phyloP scores from a whole-genome alignment of 2,113 vertebrate genomes.

The Cepphus grylle region DNA sequence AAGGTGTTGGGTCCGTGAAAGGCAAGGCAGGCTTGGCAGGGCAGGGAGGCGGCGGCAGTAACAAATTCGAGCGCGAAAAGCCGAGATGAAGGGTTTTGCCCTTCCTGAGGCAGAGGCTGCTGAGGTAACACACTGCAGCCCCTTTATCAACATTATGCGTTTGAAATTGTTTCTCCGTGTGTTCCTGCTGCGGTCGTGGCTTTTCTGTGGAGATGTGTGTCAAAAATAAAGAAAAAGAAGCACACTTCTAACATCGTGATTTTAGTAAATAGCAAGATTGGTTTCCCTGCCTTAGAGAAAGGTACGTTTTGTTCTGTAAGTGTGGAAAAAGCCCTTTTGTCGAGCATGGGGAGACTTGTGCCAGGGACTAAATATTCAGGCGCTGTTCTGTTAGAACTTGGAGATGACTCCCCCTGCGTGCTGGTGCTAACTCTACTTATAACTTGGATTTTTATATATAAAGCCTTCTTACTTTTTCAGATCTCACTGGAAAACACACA shows the following conservation, averaged over 20 bases:
- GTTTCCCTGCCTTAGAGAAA: not conserved
- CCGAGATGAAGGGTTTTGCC: rapidly evolving
- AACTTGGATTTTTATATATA: not conserved
- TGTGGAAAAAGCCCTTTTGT: rapidly evolving
- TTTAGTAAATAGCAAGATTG: rapidly evolving
- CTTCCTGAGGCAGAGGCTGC: not conserved
- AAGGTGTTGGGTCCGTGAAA: rapidly evolving
- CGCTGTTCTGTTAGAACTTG: rapidly evolving
- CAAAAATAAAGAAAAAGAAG: not conserved
- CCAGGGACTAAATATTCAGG: rapidly evolving
- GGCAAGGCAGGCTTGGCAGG: not conserved
- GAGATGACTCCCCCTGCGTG: rapidly evolving
- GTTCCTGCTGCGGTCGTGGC: rapidly evolving
- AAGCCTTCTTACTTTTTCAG: not conserved
- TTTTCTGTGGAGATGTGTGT: not conserved
- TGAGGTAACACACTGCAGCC: not conserved
- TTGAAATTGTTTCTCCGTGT: rapidly evolving
- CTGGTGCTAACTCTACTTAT: rapidly evolving
- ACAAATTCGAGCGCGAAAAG: rapidly evolving
- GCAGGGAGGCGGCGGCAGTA: not conserved
- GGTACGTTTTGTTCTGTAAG: rapidly evolving
- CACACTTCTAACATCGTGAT: rapidly evolving
- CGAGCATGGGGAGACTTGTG: not conserved
- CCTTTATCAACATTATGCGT: rapidly evolving
- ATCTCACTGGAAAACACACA: not conserved